Conservation (phyloP, 2,797 vertebrate genomes). For the Cebuella pygmaea region DNA sequence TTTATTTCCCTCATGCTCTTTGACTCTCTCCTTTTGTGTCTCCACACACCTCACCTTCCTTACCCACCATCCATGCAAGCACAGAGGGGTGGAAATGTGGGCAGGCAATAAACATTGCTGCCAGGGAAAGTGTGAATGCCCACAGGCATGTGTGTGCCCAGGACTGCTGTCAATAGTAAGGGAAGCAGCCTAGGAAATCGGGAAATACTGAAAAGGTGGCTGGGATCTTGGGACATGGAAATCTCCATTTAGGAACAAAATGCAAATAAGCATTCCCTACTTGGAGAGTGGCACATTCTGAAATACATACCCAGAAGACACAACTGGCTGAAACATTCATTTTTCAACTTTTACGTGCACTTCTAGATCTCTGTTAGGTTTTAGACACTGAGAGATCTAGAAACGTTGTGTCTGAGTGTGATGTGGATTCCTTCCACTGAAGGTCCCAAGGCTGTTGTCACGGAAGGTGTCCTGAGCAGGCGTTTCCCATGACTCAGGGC, state of each 20-base stretch:
- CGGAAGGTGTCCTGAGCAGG: too few species aligned
- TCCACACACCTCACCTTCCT: neutral
- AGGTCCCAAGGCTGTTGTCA: neutral
- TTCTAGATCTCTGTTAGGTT: neutral
- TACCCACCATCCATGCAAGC: neutral
- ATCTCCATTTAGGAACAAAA: neutral
- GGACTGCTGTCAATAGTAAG: fast-evolving
- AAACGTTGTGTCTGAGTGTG: neutral
- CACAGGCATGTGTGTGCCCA: too few species aligned
- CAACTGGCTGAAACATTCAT: neutral
- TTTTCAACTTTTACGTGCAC: neutral
- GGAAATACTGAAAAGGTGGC: neutral
- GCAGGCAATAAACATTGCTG: fast-evolving
- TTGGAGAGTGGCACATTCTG: neutral
- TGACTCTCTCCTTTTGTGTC: too few species aligned
- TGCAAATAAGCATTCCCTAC: fast-evolving
- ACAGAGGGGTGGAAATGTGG: fast-evolving
- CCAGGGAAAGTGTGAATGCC: fast-evolving
- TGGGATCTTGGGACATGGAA: neutral
- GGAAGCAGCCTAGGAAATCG: neutral
- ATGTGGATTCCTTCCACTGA: neutral
- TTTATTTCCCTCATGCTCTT: neutral
- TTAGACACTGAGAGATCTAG: too few species aligned
- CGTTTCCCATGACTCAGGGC: neutral
- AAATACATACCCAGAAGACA: neutral